Base-by-base conservation (phyloP, 2,113 vertebrate genomes). In the Dipodomys ordii region DNA sequence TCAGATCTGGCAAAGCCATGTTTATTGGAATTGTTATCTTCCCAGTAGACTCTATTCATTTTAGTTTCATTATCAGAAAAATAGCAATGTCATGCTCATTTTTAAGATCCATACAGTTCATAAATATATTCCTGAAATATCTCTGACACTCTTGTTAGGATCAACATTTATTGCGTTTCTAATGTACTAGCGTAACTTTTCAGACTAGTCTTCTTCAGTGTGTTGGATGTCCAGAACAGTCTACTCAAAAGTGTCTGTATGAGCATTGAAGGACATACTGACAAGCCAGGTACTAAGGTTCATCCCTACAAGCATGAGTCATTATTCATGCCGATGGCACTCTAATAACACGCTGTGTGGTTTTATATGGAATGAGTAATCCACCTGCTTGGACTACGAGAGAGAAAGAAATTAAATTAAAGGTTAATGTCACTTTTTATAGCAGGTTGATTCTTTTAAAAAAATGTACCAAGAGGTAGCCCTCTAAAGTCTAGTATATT, bases 361-460 rank as follows among this genome's bases (percentile, higher is more conserved):
- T 84, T 83, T 95, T 96, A 82, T 11, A 12, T 35, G 49, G 83
- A 96, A 88, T 77, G 62, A 78, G 35, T 35, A 20, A 0, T 87
- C 18, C 60, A 90, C 27, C 32, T 94, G 46, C 71, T 69, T 86
- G 25, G 19, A 81, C 73, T 53, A 23, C 81, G 53, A 90, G 90
- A 76, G 35, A 89, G 27, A 83, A 95, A 90, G 35, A 49, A 96
- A 97, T 97, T 96, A 96, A 97, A 97, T 92, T 57, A 97, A 98
- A 98, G 94, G 96, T 98, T 97, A 97, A 98, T 96, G 88, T 80
- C 16, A 95, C 76, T 91, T 96, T 97, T 98, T 93, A 98, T 73
- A 88, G 95, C 62, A 96, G 81, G 71, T 92, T 97, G 60, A 35
- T 22, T 91, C 91, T 95, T 97, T 89, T 94, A 89, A 96, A 97